Evolutionary conservation across 2,888 invertebrate species (phyloP), one percentile per base, ranked within the genome.

Genomic region (Ecdyonurus torrentis): DNA sequence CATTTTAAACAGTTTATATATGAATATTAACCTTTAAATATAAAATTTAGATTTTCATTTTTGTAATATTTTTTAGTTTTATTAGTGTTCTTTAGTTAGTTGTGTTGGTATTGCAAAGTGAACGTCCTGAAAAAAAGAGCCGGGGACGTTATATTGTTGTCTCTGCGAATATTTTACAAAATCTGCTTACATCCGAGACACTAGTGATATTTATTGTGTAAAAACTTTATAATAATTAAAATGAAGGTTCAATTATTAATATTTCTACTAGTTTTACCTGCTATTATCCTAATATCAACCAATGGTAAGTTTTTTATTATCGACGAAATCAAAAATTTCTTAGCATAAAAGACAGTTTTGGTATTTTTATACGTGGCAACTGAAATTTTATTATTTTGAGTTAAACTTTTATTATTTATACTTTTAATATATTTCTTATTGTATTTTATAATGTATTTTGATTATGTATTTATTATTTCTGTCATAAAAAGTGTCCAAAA

Each of bases 161-260:
- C 37, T 37, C 37, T 37, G 37, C 5, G 15, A 10, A 37, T 37
- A 10, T 37, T 37, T 37, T 37, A 37, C 15, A 37, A 37, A 37
- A 37, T 37, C 37, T 37, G 37, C 15, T 5, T 10, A 5, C 37
- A 37, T 37, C 37, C 37, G 37, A 10, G 37, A 10, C 5, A 10
- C 15, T 37, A 10, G 37, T 10, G 7, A 10, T 37, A 10, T 37
- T 10, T 37, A 37, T 37, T 10, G 15, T 5, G 5, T 37, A 37
- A 5, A 10, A 37, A 10, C 15, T 37, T 15, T 10, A 64, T 59
- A 37, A 64, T 67, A 62, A 75, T 78, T 81, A 80, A 75, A 74
- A 89, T 89, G 89, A 87, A 82, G 76, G 78, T 82, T 70, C 77
- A 86, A 70, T 80, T 83, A 73, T 74, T 89, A 70, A 74, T 85